Evolutionary conservation across 1,140 invertebrate genomes (phyloP).

Genomic region (Catajapyx aquilonaris): DNA sequence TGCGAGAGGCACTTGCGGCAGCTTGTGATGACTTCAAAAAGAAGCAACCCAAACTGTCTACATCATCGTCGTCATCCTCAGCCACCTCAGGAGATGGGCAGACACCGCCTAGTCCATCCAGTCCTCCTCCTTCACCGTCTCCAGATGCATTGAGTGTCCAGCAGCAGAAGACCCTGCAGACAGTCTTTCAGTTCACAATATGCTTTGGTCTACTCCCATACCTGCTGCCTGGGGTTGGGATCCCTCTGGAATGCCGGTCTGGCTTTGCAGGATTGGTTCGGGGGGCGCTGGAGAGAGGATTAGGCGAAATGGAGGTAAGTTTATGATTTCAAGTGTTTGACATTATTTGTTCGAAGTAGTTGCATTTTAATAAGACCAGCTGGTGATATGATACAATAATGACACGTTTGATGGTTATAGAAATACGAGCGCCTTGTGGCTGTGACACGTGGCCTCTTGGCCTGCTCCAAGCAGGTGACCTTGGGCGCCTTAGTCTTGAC

Average conservation of each 20-base stretch:
- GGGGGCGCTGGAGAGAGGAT: background rate
- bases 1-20: background rate
- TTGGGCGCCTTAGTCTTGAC: slow-evolving; percentile 20
- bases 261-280: slow-evolving; percentile 5
- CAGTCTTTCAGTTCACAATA: slow-evolving; percentile 30
- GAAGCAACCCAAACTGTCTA: no score
- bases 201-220: slow-evolving; percentile 38
- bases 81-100: no score
- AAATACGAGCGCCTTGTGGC: slow-evolving; percentile 20
- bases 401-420: slow-evolving; percentile 18
- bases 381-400: no score
- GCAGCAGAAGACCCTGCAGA: slow-evolving; percentile 19
- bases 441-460: slow-evolving; percentile 17
- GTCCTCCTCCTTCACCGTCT: background rate
- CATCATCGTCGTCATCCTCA: no score
- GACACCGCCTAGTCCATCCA: background rate
- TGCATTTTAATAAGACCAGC: no score
- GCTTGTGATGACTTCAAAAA: no score
- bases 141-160: slow-evolving; percentile 18
- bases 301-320: background rate
- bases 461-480: slow-evolving; percentile 19
- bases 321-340: no score
- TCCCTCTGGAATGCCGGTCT: slow-evolving; percentile 25
- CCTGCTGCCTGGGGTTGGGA: slow-evolving; percentile 38
- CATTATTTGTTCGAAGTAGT: no score